These are phyloP conservation scores for Trachythela sp. DNA, from an alignment of 64 coral and sea anemone species.

Conservation along the genomic window DNA sequence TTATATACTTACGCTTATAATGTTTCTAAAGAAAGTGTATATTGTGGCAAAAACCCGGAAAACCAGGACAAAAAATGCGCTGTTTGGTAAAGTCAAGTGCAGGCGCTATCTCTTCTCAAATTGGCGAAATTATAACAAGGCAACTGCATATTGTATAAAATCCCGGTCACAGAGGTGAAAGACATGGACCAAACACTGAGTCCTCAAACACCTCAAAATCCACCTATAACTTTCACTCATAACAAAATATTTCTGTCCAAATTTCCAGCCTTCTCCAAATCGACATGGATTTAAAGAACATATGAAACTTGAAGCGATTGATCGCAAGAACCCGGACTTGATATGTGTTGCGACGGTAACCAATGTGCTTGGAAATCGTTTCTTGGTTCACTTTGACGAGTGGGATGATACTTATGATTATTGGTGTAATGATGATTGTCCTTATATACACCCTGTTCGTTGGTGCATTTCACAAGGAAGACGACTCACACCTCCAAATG, in stretches of 20 bases:
- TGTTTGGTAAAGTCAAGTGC: no score
- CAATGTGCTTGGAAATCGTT: slow-evolving; percentile 84
- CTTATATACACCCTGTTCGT: slow-evolving; percentile 91
- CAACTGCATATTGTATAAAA: no score
- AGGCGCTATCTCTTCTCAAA: no score
- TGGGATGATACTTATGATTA: slow-evolving; percentile 99
- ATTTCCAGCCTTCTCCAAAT: slow-evolving; percentile 18
- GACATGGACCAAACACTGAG: no score
- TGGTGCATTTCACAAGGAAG: slow-evolving; percentile 75
- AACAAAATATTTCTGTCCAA: not conserved
- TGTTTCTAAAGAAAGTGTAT: no score
- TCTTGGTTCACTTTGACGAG: slow-evolving; percentile 95
- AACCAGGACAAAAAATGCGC: no score
- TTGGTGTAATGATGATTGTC: slow-evolving; percentile 91
- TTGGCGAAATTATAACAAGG: no score
- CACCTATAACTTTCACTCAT: not conserved
- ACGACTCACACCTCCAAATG: slow-evolving; percentile 82
- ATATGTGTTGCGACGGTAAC: slow-evolving; percentile 98
- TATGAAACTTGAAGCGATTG: slow-evolving; percentile 90
- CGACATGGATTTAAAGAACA: slow-evolving; percentile 66
- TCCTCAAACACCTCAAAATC: no score
- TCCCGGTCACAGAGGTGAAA: no score
- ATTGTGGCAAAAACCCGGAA: no score
- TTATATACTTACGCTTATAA: no score
- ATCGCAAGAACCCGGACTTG: slow-evolving; percentile 95